A percentile compares a stretch with the other conserved stretches of the same genome.
Evolutionary conservation across 2,888 invertebrate genomes (phyloP).

Genomic region (Drosophila seclusa): DNA sequence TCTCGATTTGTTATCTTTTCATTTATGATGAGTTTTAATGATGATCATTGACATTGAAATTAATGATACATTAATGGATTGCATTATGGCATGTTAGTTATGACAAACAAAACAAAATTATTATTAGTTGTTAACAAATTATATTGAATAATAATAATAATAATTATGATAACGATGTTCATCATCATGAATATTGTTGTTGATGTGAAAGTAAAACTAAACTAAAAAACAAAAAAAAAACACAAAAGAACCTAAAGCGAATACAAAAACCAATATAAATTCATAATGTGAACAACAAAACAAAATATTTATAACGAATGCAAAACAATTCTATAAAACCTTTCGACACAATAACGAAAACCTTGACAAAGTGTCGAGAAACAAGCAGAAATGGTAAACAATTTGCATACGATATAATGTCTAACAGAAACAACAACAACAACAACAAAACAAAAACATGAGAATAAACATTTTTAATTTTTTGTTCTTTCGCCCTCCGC

Average conservation of each 20-base stretch:
- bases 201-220: slow-evolving; percentile 68
- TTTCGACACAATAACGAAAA: slow-evolving; percentile 61
- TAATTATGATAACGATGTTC: slow-evolving; percentile 52
- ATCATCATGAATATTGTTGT: slow-evolving; percentile 61
- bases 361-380: slow-evolving; percentile 45
- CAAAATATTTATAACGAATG: slow-evolving; percentile 68
- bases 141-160: slow-evolving; percentile 73
- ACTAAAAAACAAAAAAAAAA: slow-evolving; percentile 50
- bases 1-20: slow-evolving; percentile 64
- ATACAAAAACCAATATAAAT: slow-evolving; percentile 41
- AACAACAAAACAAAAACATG: slow-evolving; percentile 69
- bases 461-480: slow-evolving; percentile 82
- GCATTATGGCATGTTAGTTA: slow-evolving; percentile 83
- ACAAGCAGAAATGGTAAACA: slow-evolving; percentile 47
- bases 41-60: slow-evolving; percentile 75
- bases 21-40: slow-evolving; percentile 53
- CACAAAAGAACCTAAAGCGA: slow-evolving; percentile 36
- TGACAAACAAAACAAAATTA: slow-evolving; percentile 72
- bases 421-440: slow-evolving; percentile 62
- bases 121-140: slow-evolving; percentile 81
- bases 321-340: slow-evolving; percentile 68
- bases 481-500: slow-evolving; percentile 85
- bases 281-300: slow-evolving; percentile 59
- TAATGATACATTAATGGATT: slow-evolving; percentile 73
- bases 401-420: slow-evolving; percentile 64